These are phyloP conservation scores for Zelleria hepariella DNA, from an alignment of 2,888 invertebrate species.

Conservation along the genomic window DNA sequence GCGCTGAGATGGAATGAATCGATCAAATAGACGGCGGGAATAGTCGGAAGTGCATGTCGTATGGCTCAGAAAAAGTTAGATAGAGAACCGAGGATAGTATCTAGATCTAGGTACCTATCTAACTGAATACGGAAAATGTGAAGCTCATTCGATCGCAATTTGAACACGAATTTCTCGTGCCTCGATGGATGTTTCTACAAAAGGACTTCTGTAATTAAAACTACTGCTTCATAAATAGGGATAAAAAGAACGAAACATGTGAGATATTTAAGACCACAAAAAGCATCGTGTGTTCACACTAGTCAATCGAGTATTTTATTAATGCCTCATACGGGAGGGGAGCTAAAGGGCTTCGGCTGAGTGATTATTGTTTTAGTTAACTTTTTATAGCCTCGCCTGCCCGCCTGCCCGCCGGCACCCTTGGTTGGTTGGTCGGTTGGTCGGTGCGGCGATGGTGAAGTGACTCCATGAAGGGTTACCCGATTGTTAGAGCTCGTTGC, in stretches of 20 bases:
- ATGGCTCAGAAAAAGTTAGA: neutral
- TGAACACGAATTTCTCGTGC: too few relatives aligned
- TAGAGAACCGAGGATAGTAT: neutral
- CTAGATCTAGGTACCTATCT: neutral
- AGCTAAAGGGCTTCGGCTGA: conserved; percentile 28
- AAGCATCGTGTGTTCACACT: conserved; percentile 1
- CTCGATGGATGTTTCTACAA: too few relatives aligned
- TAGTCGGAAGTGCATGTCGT: neutral
- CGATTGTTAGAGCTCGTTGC: neutral
- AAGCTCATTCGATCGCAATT: neutral
- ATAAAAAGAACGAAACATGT: neutral
- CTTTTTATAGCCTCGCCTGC: conserved; percentile 41
- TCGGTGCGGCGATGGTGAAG: neutral
- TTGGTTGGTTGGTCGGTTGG: neutral
- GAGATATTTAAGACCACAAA: neutral
- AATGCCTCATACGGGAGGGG: conserved; percentile 16
- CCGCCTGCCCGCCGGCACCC: neutral
- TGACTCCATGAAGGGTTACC: conserved; percentile 1
- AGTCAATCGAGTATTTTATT: conserved; percentile 1
- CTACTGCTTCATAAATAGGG: neutral
- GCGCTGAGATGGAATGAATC: neutral
- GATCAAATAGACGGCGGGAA: neutral
- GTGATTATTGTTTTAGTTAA: conserved; percentile 60
- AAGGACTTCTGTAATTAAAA: neutral
- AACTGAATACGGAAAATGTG: neutral